Evolutionary conservation across 2,113 vertebrate genomes (phyloP).

Genomic region (Cardinalis cardinalis): DNA sequence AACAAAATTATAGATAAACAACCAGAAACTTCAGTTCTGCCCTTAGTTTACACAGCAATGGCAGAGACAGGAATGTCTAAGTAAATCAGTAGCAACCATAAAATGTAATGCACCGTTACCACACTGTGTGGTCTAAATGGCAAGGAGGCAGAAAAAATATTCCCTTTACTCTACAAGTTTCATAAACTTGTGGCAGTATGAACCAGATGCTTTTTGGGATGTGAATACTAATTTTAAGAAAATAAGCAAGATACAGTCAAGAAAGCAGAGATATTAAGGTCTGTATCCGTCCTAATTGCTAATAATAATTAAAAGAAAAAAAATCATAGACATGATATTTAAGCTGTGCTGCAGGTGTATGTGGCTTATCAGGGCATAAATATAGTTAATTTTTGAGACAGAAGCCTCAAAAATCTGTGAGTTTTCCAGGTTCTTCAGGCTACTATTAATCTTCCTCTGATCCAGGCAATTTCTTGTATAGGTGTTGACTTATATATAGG

Average conservation of each 20-base stretch:
- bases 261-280: background rate
- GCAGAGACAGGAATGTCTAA: background rate
- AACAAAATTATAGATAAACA: background rate
- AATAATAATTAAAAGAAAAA: background rate
- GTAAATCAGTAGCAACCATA: background rate
- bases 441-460: background rate
- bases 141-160: background rate
- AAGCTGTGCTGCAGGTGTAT: background rate
- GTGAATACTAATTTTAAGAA: background rate
- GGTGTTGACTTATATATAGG: background rate
- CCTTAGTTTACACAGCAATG: background rate
- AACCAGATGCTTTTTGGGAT: background rate
- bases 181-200: background rate
- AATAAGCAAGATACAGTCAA: background rate
- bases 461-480: background rate
- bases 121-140: background rate
- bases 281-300: background rate
- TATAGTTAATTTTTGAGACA: background rate
- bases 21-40: background rate
- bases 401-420: background rate
- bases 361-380: background rate
- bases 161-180: background rate
- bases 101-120: background rate
- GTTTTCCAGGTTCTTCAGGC: background rate
- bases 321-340: rapidly evolving